Evolutionary conservation across 2,113 vertebrate species (phyloP), one percentile per base, ranked within the genome.

Genomic region (Puffinus mauretanicus): DNA sequence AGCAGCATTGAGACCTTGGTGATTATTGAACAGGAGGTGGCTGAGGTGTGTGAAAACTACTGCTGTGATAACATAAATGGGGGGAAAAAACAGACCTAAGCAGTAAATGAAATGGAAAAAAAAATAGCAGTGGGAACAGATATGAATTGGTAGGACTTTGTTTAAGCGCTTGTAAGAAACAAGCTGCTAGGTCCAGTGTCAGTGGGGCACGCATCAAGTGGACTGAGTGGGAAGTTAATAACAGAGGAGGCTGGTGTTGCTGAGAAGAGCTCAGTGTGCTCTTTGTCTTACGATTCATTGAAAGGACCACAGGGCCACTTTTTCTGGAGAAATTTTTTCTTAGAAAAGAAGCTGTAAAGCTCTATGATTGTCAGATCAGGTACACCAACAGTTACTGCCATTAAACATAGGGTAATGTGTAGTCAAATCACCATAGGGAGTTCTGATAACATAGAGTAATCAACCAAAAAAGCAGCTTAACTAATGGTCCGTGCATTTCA

Each of bases 181-280:
- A 67, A 78, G 38, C 75, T 94, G 78, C 91, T 73, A 32, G 42
- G 93, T 73, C 78, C 38, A 19, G 62, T 51, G 58, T 93, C 78
- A 80, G 76, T 73, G 84, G 89, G 94, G 67, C 86, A 82, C 54
- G n/a, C 38, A 40, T 83, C 83, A 96, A 44, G 55, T 29, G 51
- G 54, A 20, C 60, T 86, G 91, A 90, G 71, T 90, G 89, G 94
- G 84, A 96, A 93, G 89, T 81, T 93, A 86, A 82, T 77, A 66
- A 88, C 16, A 71, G 66, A 72, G 81, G 49, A 54, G 51, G 17
- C 25, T 13, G 47, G 75, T 47, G 30, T 2, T 89, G 73, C 62
- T 82, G 76, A 85, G 89, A 51, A 72, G 61, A 82, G 55, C 92
- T 91, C 34, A 25, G 46, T n/a, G 27, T 69, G 54, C 30, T 64